Base-by-base conservation (phyloP, 2,113 vertebrate species). In the Tricholaema leucomelas region DNA sequence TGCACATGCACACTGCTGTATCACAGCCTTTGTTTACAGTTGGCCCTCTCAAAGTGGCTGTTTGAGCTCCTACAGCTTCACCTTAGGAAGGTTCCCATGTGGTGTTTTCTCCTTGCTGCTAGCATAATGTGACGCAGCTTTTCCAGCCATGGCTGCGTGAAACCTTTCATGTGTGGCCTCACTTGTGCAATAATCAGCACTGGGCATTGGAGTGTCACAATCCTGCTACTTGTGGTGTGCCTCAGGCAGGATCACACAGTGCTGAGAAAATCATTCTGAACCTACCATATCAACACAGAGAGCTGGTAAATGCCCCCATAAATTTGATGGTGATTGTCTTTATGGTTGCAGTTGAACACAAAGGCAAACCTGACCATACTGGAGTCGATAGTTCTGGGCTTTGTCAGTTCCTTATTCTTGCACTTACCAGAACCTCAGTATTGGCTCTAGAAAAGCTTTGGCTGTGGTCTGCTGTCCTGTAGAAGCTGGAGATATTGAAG, bases 321-420 rank as follows among this genome's bases (percentile, higher is more conserved):
- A 87, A 87, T 91, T 73, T 82, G 50, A 67, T 80, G 52, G 77
- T 92, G 60, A 76, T 93, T 42, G 31, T 71, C 75, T 85, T 91
- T 85, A 85, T 87, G 63, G 70, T 58, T 84, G 40, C 21, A 9
- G 3, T 86, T 81, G 88, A 91, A 58, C 31, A 24, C 86, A 65
- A 81, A 48, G 56, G 58, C 48, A 66, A 67, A 74, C 30, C 30
- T 92, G 46, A 81, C 35, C 85, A 40, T 90, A 44, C 11, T 58
- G 50, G 66, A 84, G 85, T 83, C 56, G 55, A 59, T 27, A 46
- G 46, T 18, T 60, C n/a, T 67, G 65, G 28, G 15, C 74, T 87
- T 77, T 88, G 40, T 80, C 72, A 63, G 64, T 61, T 74, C 28
- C 73, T 91, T 88, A 31, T 7, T 83, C 35, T 19, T 54, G 61